Percentiles rank a stretch among this genome's conserved stretches.
phyloP scores from a whole-genome alignment of 2,888 invertebrate genomes.

The Parapristionchus giblindavisi region DNA sequence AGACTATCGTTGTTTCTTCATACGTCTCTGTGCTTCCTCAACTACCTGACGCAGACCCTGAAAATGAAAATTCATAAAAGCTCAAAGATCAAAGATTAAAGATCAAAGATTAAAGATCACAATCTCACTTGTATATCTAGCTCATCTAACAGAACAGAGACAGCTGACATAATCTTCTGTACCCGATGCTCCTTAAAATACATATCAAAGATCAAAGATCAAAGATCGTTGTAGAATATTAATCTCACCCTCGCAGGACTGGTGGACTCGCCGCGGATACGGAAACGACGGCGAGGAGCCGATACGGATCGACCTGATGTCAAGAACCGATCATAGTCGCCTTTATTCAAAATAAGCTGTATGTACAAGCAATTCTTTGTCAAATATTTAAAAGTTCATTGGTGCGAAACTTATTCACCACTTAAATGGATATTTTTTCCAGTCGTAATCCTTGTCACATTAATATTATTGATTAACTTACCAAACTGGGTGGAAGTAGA shows the following conservation, averaged over 20 bases:
- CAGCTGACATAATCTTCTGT: constrained; percentile 59
- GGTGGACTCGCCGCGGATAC: constrained; percentile 45
- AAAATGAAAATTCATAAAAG: not conserved
- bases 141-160: constrained; percentile 59
- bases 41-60: constrained; percentile 49
- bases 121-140: constrained; percentile 54
- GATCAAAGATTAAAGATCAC: not conserved
- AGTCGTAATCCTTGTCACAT: too few species aligned
- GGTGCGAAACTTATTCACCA: too few species aligned
- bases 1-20: constrained; percentile 63
- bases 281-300: constrained; percentile 47
- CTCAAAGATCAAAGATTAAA: not conserved
- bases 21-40: constrained; percentile 58
- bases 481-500: constrained; percentile 22
- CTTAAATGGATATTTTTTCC: too few species aligned
- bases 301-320: constrained; percentile 27
- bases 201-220: not conserved
- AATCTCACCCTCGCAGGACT: constrained; percentile 52
- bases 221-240: not conserved
- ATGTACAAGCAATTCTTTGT: too few species aligned
- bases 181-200: constrained; percentile 54
- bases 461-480: too few species aligned
- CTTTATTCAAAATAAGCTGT: too few species aligned
- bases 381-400: too few species aligned
- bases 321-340: too few species aligned